Percentiles rank a stretch among this genome's conserved stretches.
Evolutionary conservation across 2,113 vertebrate species (phyloP).

Genomic region (Camelus dromedarius): DNA sequence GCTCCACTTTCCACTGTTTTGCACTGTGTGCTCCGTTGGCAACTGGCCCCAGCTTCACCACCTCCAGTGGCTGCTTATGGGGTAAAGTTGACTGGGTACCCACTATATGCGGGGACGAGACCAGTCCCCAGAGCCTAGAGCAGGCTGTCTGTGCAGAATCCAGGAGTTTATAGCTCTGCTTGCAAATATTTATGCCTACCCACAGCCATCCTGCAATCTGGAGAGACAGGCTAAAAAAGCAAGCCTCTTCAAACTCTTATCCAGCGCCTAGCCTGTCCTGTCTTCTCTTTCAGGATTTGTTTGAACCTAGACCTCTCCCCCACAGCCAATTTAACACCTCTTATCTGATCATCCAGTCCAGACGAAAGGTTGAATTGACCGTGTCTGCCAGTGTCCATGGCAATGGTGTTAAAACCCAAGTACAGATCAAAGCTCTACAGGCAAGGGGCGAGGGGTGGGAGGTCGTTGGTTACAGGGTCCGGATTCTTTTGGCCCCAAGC

Average conservation of each 20-base stretch:
- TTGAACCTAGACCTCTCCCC: slow-evolving; percentile 45
- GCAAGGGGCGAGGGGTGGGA: background rate
- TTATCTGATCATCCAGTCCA: slow-evolving; percentile 76
- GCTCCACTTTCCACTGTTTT: background rate
- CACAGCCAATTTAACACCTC: slow-evolving; percentile 76
- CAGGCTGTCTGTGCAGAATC: background rate
- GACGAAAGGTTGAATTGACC: slow-evolving; percentile 56
- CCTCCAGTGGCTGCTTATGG: slow-evolving; percentile 48
- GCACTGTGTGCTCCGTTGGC: slow-evolving; percentile 54
- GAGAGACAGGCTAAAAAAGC: background rate
- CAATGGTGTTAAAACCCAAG: slow-evolving; percentile 67
- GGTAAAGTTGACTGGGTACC: slow-evolving; percentile 69
- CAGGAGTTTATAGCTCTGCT: slow-evolving; percentile 55
- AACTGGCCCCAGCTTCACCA: background rate
- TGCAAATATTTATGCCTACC: slow-evolving; percentile 81
- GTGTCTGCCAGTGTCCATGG: slow-evolving; percentile 44
- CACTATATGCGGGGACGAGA: background rate
- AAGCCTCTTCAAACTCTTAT: background rate
- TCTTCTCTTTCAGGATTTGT: slow-evolving; percentile 44
- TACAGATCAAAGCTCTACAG: slow-evolving; percentile 64
- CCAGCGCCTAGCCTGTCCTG: background rate
- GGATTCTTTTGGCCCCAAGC: slow-evolving; percentile 21
- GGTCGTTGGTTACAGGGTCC: background rate
- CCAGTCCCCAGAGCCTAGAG: background rate
- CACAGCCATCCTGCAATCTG: background rate